phyloP scores from a whole-genome alignment of 2,113 vertebrate genomes.

The Microcebus jonahi region DNA sequence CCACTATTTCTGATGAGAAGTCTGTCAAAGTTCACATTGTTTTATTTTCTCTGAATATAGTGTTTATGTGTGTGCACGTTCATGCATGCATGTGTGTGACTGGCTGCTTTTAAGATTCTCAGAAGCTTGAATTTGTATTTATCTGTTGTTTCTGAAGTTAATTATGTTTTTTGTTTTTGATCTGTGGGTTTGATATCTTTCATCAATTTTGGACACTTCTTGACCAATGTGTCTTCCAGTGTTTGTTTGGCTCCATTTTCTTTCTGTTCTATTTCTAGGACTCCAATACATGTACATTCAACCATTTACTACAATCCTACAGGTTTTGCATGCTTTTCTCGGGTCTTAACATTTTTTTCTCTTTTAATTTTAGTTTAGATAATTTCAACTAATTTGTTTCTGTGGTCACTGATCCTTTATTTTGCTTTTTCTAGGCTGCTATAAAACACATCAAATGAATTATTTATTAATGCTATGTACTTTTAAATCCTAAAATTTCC shows the following conservation, averaged over 20 bases:
- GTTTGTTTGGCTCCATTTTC: not conserved
- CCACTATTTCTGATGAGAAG: not conserved
- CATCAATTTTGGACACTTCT: not conserved
- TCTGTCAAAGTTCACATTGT: not conserved
- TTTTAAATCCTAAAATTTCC: slow-evolving; percentile 2
- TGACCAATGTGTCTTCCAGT: not conserved
- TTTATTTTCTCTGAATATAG: not conserved
- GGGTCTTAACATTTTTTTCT: not conserved
- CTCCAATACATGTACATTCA: not conserved
- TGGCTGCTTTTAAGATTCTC: not conserved
- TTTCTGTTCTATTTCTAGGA: not conserved
- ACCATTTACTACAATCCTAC: not conserved
- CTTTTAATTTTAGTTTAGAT: not conserved
- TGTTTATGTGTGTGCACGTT: not conserved
- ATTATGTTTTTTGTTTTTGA: not conserved
- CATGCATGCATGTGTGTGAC: not conserved
- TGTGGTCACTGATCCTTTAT: not conserved
- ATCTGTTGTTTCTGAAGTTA: not conserved
- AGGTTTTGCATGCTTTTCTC: not conserved
- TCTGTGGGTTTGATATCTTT: not conserved
- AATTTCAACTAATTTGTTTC: not conserved
- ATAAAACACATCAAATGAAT: not conserved
- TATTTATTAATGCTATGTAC: not conserved
- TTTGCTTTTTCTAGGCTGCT: not conserved
- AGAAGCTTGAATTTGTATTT: not conserved